phyloP scores from a whole-genome alignment of 1,140 invertebrate genomes.

The Babylonia areolata region DNA sequence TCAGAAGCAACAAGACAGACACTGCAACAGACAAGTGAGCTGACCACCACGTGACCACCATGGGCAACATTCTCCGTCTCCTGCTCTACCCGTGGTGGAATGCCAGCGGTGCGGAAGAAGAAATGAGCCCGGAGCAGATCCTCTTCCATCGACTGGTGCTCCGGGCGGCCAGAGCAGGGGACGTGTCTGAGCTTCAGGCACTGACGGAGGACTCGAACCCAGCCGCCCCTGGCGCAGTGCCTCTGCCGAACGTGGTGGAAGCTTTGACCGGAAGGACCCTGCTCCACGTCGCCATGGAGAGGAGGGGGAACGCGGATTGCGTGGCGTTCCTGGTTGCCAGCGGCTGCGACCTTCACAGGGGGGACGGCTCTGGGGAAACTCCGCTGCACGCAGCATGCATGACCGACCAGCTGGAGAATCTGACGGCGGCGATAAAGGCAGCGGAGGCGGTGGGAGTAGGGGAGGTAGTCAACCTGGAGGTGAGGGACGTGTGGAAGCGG shows the following conservation, averaged over 20 bases:
- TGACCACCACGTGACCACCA: background rate
- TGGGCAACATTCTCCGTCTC: background rate
- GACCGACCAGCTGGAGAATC: background rate
- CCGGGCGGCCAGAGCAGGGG: background rate
- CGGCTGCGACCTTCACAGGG: background rate
- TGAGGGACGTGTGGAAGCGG: background rate
- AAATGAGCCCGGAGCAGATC: background rate
- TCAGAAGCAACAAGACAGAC: background rate
- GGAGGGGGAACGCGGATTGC: background rate
- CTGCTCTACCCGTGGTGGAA: background rate
- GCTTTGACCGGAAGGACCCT: background rate
- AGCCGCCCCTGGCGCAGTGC: background rate
- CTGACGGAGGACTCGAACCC: background rate
- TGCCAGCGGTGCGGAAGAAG: background rate
- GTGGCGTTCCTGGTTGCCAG: background rate
- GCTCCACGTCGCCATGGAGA: constrained; percentile 5
- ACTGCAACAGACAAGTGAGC: no score
- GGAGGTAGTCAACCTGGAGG: background rate
- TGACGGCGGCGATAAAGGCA: background rate
- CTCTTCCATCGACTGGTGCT: background rate
- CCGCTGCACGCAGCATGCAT: constrained; percentile 15
- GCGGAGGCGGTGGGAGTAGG: background rate
- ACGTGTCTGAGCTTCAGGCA: background rate
- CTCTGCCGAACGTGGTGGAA: background rate
- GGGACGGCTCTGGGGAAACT: background rate